phyloP scores from a whole-genome alignment of 2,113 vertebrate genomes.

The Passer domesticus region DNA sequence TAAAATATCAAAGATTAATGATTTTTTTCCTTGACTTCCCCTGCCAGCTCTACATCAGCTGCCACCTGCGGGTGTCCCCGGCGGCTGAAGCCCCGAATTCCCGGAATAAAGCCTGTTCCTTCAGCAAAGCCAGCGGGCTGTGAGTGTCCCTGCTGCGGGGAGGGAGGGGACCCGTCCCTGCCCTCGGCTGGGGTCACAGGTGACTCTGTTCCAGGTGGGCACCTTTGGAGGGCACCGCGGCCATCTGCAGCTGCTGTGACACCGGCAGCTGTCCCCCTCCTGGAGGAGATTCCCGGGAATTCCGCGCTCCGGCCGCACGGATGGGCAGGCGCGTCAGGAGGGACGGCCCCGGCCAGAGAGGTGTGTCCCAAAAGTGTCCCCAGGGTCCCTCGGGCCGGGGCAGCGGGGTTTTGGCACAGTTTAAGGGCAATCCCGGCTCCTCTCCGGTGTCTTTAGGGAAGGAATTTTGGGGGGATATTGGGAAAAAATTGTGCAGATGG shows the following conservation, averaged over 20 bases:
- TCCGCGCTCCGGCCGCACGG: not conserved
- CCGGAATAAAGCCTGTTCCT: not conserved
- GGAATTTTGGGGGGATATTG: too few species aligned
- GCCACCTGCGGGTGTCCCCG: not conserved
- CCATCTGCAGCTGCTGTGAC: conserved; percentile 1
- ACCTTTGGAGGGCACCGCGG: not conserved
- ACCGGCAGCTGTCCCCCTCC: not conserved
- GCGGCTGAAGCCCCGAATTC: not conserved
- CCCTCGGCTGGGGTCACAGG: not conserved
- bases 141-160: not conserved
- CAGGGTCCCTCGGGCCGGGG: not conserved
- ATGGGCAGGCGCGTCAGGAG: not conserved
- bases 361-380: not conserved
- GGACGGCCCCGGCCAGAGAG: not conserved
- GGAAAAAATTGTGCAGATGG: fast-evolving
- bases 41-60: not conserved
- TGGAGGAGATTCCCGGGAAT: not conserved
- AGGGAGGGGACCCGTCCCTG: not conserved
- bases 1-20: not conserved
- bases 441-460: fast-evolving
- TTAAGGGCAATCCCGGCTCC: fast-evolving
- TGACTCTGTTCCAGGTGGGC: not conserved
- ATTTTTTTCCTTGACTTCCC: fast-evolving
- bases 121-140: not conserved
- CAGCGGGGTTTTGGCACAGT: fast-evolving